These are phyloP conservation scores for Neogale vison DNA, from an alignment of 2,113 vertebrate species.

Conservation along the genomic window DNA sequence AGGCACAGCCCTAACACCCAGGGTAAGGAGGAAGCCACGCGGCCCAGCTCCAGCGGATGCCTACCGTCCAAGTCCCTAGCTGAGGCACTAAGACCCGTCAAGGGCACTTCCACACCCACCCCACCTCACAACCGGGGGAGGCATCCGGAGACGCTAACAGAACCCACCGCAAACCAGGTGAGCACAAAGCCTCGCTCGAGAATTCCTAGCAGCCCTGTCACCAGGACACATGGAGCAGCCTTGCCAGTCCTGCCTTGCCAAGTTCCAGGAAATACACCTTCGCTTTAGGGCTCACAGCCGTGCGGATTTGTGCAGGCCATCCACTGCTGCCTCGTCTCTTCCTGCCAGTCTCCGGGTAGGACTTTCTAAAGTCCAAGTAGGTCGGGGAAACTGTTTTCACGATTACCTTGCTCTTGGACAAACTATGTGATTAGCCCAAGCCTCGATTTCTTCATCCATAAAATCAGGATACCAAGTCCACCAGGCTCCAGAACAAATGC, in stretches of 20 bases:
- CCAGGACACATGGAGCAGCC: neutral
- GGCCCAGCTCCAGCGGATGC: neutral
- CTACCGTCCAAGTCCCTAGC: neutral
- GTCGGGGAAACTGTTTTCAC: neutral
- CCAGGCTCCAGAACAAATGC: neutral
- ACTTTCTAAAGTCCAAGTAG: neutral
- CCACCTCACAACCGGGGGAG: neutral
- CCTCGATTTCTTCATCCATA: neutral
- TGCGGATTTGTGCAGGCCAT: neutral
- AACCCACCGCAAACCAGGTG: neutral
- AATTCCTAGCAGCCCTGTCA: neutral
- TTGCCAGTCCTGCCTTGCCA: neutral
- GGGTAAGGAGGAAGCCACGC: neutral
- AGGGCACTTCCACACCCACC: neutral
- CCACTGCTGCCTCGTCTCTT: neutral
- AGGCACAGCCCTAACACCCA: neutral
- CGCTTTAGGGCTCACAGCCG: rapidly evolving
- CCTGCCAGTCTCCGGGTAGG: neutral
- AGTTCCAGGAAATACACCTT: neutral
- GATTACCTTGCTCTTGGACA: neutral
- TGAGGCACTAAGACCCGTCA: neutral
- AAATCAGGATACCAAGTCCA: neutral
- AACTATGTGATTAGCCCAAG: neutral
- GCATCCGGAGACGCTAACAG: neutral
- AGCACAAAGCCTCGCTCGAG: neutral